A percentile compares a stretch with the other conserved stretches of the same genome.
phyloP scores from a whole-genome alignment of 2,888 invertebrate genomes.

The Petrolisthes manimaculis region DNA sequence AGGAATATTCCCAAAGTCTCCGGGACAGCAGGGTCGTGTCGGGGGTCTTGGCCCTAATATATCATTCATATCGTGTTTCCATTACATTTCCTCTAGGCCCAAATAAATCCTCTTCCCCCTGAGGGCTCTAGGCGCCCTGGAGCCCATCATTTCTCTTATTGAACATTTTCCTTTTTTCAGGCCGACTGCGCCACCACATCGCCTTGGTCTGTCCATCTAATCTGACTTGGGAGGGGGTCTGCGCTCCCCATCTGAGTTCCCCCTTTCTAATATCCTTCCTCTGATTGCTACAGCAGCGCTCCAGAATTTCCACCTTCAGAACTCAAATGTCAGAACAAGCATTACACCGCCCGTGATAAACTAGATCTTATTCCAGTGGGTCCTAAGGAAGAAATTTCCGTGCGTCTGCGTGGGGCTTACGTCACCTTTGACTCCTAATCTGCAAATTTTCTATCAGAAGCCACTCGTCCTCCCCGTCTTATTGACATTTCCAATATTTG shows the following conservation, averaged over 20 bases:
- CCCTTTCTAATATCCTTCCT: constrained; percentile 65
- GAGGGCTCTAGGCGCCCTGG: constrained; percentile 41
- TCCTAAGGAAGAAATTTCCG: constrained; percentile 35
- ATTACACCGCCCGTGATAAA: constrained; percentile 8
- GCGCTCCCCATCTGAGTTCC: constrained; percentile 60
- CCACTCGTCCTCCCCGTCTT: constrained; percentile 66
- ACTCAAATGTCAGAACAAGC: constrained; percentile 58
- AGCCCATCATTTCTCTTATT: constrained; percentile 62
- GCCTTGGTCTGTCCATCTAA: constrained; percentile 64
- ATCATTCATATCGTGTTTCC: constrained; percentile 63
- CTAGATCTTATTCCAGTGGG: constrained; percentile 15
- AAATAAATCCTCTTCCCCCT: constrained; percentile 59
- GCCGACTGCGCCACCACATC: constrained; percentile 62
- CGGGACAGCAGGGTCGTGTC: constrained; percentile 45
- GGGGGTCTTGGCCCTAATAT: constrained; percentile 57
- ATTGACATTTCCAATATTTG: constrained; percentile 66
- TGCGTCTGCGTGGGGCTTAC: constrained; percentile 43
- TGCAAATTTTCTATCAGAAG: constrained; percentile 66
- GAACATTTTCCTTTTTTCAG: constrained; percentile 62
- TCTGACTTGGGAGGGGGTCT: constrained; percentile 61
- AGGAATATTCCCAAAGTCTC: constrained; percentile 45
- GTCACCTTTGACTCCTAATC: constrained; percentile 65
- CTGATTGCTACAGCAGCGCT: constrained; percentile 65
- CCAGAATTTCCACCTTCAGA: constrained; percentile 63
- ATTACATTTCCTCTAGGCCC: constrained; percentile 62